phyloP scores from a whole-genome alignment of 2,888 invertebrate species.

The Gisinianus flammeolus region DNA sequence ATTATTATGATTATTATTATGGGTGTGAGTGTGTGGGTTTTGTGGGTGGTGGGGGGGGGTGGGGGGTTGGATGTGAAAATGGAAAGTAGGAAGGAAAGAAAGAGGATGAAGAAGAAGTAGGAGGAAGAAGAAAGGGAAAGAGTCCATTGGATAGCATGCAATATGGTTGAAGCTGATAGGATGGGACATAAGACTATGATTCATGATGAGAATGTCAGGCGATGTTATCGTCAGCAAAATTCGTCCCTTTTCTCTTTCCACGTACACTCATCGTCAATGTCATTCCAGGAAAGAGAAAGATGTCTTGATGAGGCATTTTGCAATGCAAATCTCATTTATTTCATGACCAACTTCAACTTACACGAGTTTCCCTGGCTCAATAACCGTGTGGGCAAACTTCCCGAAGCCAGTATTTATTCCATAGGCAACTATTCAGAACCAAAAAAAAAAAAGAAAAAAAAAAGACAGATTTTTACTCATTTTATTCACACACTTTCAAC shows the following conservation, averaged over 20 bases:
- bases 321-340: slow-evolving; percentile 44
- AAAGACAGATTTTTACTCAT: slow-evolving; percentile 11
- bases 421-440: slow-evolving; percentile 63
- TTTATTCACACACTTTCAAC: not conserved
- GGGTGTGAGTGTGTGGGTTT: no score
- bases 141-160: slow-evolving; percentile 4
- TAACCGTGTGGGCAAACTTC: slow-evolving; percentile 68
- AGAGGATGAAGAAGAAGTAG: slow-evolving; percentile 8
- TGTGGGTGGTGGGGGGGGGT: no score
- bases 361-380: slow-evolving; percentile 67
- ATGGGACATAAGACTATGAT: slow-evolving; percentile 27
- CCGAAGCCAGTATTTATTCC: slow-evolving; percentile 73
- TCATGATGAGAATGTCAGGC: slow-evolving; percentile 40
- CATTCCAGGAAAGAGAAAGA: slow-evolving; percentile 7
- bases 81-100: not conserved
- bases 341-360: slow-evolving; percentile 61
- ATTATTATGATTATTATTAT: no score
- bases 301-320: slow-evolving; percentile 38
- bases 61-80: slow-evolving; percentile 1
- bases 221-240: slow-evolving; percentile 35
- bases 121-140: not conserved
- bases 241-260: slow-evolving; percentile 10
- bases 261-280: not conserved
- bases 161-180: slow-evolving; percentile 23
- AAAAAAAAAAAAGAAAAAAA: slow-evolving; percentile 28